Percentiles rank a stretch among this genome's conserved stretches.
Evolutionary conservation across 2,113 vertebrate genomes (phyloP).

Genomic region (Alaudala cheleensis): DNA sequence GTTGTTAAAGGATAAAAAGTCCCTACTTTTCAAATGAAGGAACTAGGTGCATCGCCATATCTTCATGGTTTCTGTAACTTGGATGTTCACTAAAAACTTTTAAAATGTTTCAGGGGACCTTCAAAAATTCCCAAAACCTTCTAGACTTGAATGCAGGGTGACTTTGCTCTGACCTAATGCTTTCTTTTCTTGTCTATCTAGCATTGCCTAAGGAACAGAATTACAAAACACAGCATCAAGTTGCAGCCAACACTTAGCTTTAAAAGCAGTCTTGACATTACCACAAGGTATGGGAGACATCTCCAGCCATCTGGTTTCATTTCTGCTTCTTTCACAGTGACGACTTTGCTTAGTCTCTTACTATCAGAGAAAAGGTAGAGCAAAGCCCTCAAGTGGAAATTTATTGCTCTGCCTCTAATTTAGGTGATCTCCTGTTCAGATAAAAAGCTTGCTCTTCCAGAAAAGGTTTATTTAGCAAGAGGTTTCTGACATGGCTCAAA

Average conservation of each 20-base stretch:
- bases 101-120: neutral
- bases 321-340: neutral
- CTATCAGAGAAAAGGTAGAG: neutral
- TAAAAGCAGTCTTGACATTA: neutral
- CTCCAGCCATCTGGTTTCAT: neutral
- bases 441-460: slow-evolving; percentile 5
- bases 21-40: neutral
- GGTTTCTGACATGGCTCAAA: neutral
- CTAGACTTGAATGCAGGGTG: neutral
- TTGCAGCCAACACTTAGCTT: neutral
- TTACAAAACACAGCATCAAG: neutral
- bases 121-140: neutral
- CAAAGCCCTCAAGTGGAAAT: neutral
- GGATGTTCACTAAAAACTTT: neutral
- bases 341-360: neutral
- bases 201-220: neutral
- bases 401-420: neutral
- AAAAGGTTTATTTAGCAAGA: neutral
- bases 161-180: neutral
- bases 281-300: neutral
- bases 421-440: neutral
- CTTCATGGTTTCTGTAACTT: neutral
- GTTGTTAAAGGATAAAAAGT: neutral
- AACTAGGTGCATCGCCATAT: neutral
- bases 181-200: neutral